Evolutionary conservation across 2,113 vertebrate species (phyloP).

Genomic region (Todiramphus saurophagus): DNA sequence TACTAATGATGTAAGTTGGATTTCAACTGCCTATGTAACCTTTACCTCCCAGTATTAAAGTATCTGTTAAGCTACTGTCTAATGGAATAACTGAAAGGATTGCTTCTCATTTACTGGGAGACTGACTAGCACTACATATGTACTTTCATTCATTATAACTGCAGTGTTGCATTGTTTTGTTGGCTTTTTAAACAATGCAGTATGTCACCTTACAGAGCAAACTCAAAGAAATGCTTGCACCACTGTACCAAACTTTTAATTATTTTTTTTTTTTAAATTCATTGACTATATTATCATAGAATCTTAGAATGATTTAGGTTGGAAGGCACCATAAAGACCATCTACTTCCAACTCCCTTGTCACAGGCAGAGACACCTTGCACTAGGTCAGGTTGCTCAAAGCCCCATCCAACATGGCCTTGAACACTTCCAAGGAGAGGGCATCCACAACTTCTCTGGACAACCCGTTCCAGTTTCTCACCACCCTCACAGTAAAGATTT

Average conservation of each 20-base stretch:
- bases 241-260: background rate
- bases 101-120: constrained; percentile 42
- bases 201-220: background rate
- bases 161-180: background rate
- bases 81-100: background rate
- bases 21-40: constrained; percentile 30
- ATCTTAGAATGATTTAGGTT: background rate
- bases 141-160: background rate
- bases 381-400: background rate
- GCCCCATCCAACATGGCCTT: background rate
- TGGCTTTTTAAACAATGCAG: background rate
- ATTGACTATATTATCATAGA: background rate
- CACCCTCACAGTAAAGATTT: background rate
- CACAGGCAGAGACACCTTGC: background rate
- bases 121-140: constrained; percentile 1
- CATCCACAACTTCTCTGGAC: background rate
- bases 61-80: constrained; percentile 10
- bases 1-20: constrained; percentile 60
- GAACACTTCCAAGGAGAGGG: background rate
- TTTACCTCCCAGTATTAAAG: background rate
- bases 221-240: background rate
- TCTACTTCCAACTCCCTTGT: background rate
- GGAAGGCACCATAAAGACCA: background rate
- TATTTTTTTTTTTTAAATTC: background rate
- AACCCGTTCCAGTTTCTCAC: background rate